Conservation (phyloP, 2,888 invertebrate species). For the Dusona sp. region DNA sequence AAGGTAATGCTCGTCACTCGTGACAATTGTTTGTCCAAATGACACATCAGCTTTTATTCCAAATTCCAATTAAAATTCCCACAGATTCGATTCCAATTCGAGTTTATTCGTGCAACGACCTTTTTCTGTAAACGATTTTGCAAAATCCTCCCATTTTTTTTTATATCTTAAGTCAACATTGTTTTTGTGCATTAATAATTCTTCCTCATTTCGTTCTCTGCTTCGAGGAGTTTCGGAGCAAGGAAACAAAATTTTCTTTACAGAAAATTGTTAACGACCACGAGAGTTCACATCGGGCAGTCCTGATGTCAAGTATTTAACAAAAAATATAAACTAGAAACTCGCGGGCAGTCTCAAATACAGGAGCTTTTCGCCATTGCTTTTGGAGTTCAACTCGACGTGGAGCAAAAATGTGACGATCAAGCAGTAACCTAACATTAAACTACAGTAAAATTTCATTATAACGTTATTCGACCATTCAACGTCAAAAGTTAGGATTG, state of each 20-base stretch:
- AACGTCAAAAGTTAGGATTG: too few relatives aligned
- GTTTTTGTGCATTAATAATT: neutral
- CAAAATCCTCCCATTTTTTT: neutral
- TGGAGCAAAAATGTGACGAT: neutral
- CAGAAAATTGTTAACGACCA: too few relatives aligned
- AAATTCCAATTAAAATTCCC: neutral
- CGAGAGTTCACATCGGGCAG: too few relatives aligned
- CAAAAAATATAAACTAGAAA: neutral
- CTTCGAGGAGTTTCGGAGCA: neutral
- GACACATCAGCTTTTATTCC: constrained; percentile 8
- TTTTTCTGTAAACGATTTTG: neutral
- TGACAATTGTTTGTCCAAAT: constrained; percentile 32
- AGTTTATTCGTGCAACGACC: neutral
- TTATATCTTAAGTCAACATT: neutral
- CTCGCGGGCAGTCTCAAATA: neutral
- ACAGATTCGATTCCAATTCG: neutral
- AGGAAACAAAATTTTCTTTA: too few relatives aligned
- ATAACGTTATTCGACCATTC: too few relatives aligned
- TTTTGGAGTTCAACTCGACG: neutral
- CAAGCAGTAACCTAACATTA: neutral
- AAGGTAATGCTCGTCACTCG: constrained; percentile 19
- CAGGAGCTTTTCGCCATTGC: neutral
- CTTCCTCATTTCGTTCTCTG: neutral
- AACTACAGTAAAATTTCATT: too few relatives aligned
- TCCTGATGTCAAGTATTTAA: neutral